phyloP scores from a whole-genome alignment of 64 coral and sea anemone species.

The Catalaphyllia jardinei region DNA sequence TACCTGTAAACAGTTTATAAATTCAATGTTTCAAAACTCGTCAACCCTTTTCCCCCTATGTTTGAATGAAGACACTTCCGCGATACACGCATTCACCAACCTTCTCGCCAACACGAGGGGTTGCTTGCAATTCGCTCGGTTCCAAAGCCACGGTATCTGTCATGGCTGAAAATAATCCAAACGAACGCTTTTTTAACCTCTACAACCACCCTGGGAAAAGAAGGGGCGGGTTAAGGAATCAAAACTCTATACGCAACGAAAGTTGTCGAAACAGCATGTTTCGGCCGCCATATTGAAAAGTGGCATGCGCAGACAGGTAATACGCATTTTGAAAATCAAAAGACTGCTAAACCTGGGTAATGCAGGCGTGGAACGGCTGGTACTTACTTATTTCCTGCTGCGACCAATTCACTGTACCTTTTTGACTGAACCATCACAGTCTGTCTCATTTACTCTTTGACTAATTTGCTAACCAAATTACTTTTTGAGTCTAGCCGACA shows the following conservation, averaged over 20 bases:
- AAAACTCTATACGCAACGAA: background rate
- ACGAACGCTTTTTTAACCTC: background rate
- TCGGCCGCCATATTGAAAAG: constrained; percentile 27
- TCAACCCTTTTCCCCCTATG: background rate
- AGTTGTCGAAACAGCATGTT: background rate
- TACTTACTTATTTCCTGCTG: background rate
- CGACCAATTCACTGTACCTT: too few relatives aligned
- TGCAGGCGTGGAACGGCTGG: background rate
- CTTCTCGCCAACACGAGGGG: constrained; percentile 11
- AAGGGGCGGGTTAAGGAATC: background rate
- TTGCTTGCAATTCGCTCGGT: background rate
- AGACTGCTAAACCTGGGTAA: background rate
- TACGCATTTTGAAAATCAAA: background rate
- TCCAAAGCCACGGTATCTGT: constrained; percentile 23
- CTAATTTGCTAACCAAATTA: background rate
- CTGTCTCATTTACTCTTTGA: too few relatives aligned
- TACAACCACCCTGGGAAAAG: background rate
- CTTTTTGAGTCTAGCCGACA: background rate
- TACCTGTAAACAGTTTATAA: background rate
- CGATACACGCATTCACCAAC: background rate
- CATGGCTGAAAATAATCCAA: background rate
- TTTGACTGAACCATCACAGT: too few relatives aligned
- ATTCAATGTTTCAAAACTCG: background rate
- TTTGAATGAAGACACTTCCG: background rate
- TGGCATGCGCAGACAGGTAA: background rate